Evolutionary conservation across 2,888 invertebrate species (phyloP).

Genomic region (Agrilus cyanescens): DNA sequence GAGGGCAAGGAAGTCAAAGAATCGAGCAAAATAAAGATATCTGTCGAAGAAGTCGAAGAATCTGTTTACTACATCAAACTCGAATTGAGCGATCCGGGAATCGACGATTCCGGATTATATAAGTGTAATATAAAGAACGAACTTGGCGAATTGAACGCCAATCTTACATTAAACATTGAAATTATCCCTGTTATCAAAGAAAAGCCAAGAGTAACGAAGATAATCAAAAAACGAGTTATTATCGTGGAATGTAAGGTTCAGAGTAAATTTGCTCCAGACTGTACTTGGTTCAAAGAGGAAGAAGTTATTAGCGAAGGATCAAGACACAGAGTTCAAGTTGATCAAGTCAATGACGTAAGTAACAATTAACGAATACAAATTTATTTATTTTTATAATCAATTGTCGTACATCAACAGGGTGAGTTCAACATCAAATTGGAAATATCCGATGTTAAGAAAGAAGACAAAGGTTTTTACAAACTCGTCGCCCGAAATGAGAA

Average conservation of each 20-base stretch:
- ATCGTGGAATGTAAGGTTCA: constrained; percentile 89
- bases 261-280: constrained; percentile 85
- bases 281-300: constrained; percentile 87
- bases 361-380: constrained; percentile 3
- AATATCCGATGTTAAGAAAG: constrained; percentile 68
- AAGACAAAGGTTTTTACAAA: constrained; percentile 82
- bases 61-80: constrained; percentile 79
- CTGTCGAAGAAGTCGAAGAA: constrained; percentile 57
- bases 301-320: constrained; percentile 65
- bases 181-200: constrained; percentile 91
- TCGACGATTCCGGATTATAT: constrained; percentile 94
- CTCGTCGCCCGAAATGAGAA: constrained; percentile 86
- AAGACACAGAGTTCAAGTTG: constrained; percentile 63
- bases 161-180: constrained; percentile 95
- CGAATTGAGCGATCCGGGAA: constrained; percentile 80
- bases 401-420: constrained; percentile 41
- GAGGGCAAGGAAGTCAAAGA: constrained; percentile 70
- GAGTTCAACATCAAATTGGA: constrained; percentile 85
- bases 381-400: constrained; percentile 4
- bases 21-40: constrained; percentile 68
- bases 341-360: constrained; percentile 66
- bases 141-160: constrained; percentile 93
- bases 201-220: constrained; percentile 81
- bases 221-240: constrained; percentile 84
- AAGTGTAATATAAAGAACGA: constrained; percentile 96